Base-by-base conservation (phyloP, 2,888 invertebrate species). In the Trachelus troglodyta region DNA sequence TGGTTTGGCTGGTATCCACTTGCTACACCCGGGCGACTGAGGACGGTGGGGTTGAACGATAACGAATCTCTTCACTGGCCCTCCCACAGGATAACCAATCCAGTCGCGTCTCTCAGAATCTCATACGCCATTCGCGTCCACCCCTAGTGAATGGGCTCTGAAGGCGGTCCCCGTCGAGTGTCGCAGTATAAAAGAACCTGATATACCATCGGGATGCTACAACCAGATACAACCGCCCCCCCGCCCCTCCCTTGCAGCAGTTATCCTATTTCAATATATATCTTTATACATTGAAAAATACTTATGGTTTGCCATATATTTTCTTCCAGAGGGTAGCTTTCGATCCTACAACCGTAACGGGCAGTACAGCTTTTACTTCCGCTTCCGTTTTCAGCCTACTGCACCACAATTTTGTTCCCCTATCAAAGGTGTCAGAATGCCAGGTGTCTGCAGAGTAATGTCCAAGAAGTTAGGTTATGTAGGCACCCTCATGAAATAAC, bases 111-210 rank as follows among this genome's bases (percentile, higher is more conserved):
- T 76, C 73, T 69, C 81, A 78, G 80, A 79, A 85, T 86, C 86
- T 87, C 80, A 81, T 83, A 83, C 85, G 86, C 87, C 85, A 89
- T 89, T 85, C 85, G 83, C 79, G 83, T 84, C 82, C 56, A 23
- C 56, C 56, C 56, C 56, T 56, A 56, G 23, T 56, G 56, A 56
- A 56, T 6, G 56, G 56, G 56, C 23, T 56, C 23, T 9, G 56
- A 56, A 56, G 56, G 56, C 56, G 56, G 56, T 56, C 23, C 56
- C 23, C 9, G 1, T 15, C 2, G 56, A 23, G 56, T 56, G 56
- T 56, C 56, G 56, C 56, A 56, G 56, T 56, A 56, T 1, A 56
- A 56, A 23, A 56, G 23, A 23, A 56, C 56, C 23, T 56, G 56
- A 23, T 56, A 23, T 40, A 15, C 23, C 56, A 56, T 23, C 9